A percentile compares a stretch with the other conserved stretches of the same genome.
These are phyloP conservation scores for Notolabrus celidotus DNA, from an alignment of 2,797 vertebrate species.

Conservation along the genomic window DNA sequence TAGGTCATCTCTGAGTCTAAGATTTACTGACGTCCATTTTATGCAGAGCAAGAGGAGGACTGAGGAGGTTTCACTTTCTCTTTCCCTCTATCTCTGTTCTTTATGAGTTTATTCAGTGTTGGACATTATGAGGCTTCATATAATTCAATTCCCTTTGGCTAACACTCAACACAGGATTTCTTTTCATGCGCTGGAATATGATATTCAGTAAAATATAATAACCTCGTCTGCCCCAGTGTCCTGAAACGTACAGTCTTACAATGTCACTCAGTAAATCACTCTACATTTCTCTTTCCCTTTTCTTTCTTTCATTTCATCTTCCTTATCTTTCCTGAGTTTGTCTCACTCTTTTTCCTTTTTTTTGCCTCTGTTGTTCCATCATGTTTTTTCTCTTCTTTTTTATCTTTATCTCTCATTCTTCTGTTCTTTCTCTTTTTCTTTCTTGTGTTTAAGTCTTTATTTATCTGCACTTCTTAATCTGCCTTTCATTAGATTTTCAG, in stretches of 20 bases:
- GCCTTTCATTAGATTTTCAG: too few relatives aligned
- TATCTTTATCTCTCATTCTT: not conserved
- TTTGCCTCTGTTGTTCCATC: not conserved
- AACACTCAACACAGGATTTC: slow-evolving; percentile 47
- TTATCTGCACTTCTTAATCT: too few relatives aligned
- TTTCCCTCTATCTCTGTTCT: slow-evolving; percentile 38
- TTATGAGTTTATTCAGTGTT: slow-evolving; percentile 62
- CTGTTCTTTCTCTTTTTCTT: too few relatives aligned
- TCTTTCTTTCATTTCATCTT: slow-evolving; percentile 4
- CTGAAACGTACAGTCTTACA: slow-evolving; percentile 55
- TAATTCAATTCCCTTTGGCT: slow-evolving; percentile 65
- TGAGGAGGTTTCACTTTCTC: slow-evolving; percentile 52
- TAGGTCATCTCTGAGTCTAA: slow-evolving; percentile 63
- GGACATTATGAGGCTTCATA: slow-evolving; percentile 57
- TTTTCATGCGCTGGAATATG: slow-evolving; percentile 55
- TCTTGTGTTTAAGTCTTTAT: too few relatives aligned
- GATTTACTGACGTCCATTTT: slow-evolving; percentile 64
- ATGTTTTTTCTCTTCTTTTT: too few relatives aligned
- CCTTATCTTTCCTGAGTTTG: not conserved
- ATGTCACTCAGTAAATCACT: slow-evolving; percentile 44
- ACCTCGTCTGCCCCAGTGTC: slow-evolving; percentile 52
- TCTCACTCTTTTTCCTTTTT: not conserved
- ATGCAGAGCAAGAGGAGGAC: slow-evolving; percentile 52
- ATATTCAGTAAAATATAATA: slow-evolving; percentile 68
- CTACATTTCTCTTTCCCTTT: not conserved